phyloP scores from a whole-genome alignment of 2,888 invertebrate genomes.

The Drosophila macrospina region DNA sequence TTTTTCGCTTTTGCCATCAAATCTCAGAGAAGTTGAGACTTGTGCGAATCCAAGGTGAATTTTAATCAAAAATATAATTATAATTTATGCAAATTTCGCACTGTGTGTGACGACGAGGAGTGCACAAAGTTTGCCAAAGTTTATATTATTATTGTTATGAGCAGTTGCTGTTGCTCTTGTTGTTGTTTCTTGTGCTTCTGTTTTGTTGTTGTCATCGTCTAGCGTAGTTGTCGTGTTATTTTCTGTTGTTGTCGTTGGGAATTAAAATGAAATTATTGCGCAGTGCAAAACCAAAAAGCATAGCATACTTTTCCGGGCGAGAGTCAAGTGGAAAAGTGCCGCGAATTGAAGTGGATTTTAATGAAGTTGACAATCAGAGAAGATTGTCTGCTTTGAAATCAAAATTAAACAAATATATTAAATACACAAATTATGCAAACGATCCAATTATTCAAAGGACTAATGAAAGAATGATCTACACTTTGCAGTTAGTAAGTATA shows the following conservation, averaged over 20 bases:
- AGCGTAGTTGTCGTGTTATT: slow-evolving; percentile 59
- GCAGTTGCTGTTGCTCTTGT: slow-evolving; percentile 25
- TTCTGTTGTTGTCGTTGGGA: slow-evolving; percentile 60
- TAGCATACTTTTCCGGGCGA: slow-evolving; percentile 52
- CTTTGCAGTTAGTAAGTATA: no score
- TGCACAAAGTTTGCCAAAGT: slow-evolving; percentile 71
- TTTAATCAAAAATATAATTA: slow-evolving; percentile 80
- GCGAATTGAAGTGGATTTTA: slow-evolving; percentile 37
- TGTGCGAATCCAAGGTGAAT: slow-evolving; percentile 70
- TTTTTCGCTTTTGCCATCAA: slow-evolving; percentile 43
- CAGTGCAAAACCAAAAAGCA: slow-evolving; percentile 43
- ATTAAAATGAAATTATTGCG: slow-evolving; percentile 79
- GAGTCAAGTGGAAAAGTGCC: slow-evolving; percentile 35
- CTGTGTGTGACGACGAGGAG: slow-evolving; percentile 29
- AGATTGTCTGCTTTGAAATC: not conserved
- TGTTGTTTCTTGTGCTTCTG: slow-evolving; percentile 8
- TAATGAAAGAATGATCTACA: not conserved
- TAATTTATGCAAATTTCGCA: slow-evolving; percentile 74
- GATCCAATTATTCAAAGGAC: not conserved
- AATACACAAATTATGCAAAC: not conserved
- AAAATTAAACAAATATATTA: no score
- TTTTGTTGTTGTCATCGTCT: slow-evolving; percentile 18
- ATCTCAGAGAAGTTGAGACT: slow-evolving; percentile 63
- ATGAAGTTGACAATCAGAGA: slow-evolving; percentile 36
- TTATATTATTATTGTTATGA: slow-evolving; percentile 63